A percentile compares a stretch with the other conserved stretches of the same genome.
These are phyloP conservation scores for Sarcoramphus papa DNA, from an alignment of 2,797 vertebrate genomes.

Conservation along the genomic window DNA sequence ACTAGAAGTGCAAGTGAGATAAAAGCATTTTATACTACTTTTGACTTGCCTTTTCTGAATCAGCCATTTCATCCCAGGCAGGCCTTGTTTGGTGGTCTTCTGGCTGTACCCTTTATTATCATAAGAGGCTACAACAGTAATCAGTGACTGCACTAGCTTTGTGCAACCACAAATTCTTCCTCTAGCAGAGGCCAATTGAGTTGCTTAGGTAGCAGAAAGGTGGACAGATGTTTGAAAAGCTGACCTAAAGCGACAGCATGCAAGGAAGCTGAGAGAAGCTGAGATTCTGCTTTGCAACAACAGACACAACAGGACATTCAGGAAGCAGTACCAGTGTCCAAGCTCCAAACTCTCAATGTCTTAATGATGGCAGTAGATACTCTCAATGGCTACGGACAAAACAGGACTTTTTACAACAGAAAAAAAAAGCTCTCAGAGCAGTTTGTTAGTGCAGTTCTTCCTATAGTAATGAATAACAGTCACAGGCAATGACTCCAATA, in stretches of 20 bases:
- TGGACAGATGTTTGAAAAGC: background rate
- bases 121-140: background rate
- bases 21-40: background rate
- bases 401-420: slow-evolving; percentile 27
- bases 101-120: background rate
- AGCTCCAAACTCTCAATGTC: background rate
- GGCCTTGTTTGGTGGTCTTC: background rate
- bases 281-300: background rate
- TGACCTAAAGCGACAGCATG: background rate
- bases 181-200: background rate
- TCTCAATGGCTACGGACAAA: background rate
- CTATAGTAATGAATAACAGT: slow-evolving; percentile 59
- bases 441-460: slow-evolving; percentile 37
- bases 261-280: background rate
- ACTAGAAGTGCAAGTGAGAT: background rate
- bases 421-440: background rate
- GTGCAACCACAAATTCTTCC: background rate
- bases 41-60: background rate
- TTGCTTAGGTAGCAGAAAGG: background rate
- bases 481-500: slow-evolving; percentile 45
- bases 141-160: background rate
- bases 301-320: background rate
- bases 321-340: background rate
- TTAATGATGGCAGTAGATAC: background rate
- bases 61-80: background rate